Percentiles rank a stretch among this genome's conserved stretches.
Conservation (phyloP, 2,888 invertebrate genomes). For the Leucophenga montana region DNA sequence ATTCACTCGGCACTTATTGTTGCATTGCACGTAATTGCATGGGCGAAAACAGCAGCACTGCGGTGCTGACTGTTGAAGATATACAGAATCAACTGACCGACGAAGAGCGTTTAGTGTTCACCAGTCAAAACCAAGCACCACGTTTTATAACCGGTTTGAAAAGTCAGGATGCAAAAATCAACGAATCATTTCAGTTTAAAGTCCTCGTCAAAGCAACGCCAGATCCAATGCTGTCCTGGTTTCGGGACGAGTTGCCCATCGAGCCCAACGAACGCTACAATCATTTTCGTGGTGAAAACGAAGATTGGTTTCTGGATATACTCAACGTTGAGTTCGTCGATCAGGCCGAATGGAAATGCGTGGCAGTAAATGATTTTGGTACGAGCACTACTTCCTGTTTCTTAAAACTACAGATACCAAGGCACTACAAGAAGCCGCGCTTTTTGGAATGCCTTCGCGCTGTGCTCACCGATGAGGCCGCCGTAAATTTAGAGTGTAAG, state of each 20-base stretch:
- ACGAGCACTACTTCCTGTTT: conserved; percentile 91
- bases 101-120: conserved; percentile 80
- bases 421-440: conserved; percentile 90
- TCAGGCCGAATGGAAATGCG: conserved; percentile 94
- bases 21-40: conserved; percentile 92
- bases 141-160: conserved; percentile 87
- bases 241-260: conserved; percentile 86
- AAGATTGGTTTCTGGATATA: conserved; percentile 83
- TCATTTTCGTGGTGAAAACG: conserved; percentile 80
- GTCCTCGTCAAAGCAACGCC: conserved; percentile 88
- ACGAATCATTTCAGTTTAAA: conserved; percentile 85
- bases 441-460: conserved; percentile 90
- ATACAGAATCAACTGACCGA: conserved; percentile 92
- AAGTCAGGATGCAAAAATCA: conserved; percentile 87
- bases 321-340: conserved; percentile 85
- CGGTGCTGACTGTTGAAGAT: conserved; percentile 91
- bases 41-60: conserved; percentile 90
- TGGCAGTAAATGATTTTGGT: conserved; percentile 90
- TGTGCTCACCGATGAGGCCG: conserved; percentile 87
- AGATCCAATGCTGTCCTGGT: conserved; percentile 89
- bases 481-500: conserved; percentile 93
- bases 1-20: conserved; percentile 90
- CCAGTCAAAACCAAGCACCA: conserved; percentile 86
- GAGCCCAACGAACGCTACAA: conserved; percentile 81
- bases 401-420: conserved; percentile 86